Percentiles rank a stretch among this genome's conserved stretches.
Conservation (phyloP, 1,140 invertebrate genomes). For the Drosophila varians region DNA sequence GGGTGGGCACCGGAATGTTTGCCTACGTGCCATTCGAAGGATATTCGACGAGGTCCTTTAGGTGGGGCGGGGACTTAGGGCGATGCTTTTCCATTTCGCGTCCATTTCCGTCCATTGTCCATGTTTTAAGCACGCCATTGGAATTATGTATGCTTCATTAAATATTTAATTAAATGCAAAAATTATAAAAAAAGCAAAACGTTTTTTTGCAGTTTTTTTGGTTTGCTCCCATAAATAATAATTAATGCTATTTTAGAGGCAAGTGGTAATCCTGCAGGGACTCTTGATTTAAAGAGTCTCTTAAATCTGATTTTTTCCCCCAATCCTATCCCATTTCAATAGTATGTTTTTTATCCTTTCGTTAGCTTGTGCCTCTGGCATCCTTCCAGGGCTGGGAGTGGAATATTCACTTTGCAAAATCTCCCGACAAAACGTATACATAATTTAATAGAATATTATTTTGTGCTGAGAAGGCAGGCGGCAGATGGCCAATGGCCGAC, state of each 20-base stretch:
- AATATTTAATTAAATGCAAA: slow-evolving; percentile 62
- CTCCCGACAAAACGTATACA: slow-evolving; percentile 40
- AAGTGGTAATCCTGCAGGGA: not conserved
- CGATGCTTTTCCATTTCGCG: slow-evolving; percentile 5
- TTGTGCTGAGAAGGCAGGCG: slow-evolving; percentile 42
- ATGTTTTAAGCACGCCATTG: slow-evolving; percentile 21
- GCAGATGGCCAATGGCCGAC: slow-evolving; percentile 30
- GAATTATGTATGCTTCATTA: slow-evolving; percentile 52
- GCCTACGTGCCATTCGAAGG: slow-evolving; percentile 58
- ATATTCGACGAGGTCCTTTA: slow-evolving; percentile 25
- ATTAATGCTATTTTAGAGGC: slow-evolving; percentile 8
- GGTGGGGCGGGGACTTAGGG: slow-evolving; percentile 13
- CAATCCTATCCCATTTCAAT: slow-evolving; percentile 1
- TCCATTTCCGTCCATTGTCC: slow-evolving; percentile 25
- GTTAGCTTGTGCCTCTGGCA: slow-evolving; percentile 2
- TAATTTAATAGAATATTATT: slow-evolving; percentile 63
- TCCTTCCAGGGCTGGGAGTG: slow-evolving; percentile 5
- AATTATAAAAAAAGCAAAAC: slow-evolving; percentile 7
- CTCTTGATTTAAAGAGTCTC: too few species aligned
- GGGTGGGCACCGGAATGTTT: not conserved
- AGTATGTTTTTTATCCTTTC: slow-evolving; percentile 1
- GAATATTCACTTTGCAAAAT: slow-evolving; percentile 31
- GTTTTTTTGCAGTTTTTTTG: not conserved
- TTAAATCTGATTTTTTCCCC: not conserved
- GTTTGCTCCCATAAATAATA: slow-evolving; percentile 14